Percentiles rank a stretch among this genome's conserved stretches.
Conservation (phyloP, 2,113 vertebrate species). For the Myotis davidii region DNA sequence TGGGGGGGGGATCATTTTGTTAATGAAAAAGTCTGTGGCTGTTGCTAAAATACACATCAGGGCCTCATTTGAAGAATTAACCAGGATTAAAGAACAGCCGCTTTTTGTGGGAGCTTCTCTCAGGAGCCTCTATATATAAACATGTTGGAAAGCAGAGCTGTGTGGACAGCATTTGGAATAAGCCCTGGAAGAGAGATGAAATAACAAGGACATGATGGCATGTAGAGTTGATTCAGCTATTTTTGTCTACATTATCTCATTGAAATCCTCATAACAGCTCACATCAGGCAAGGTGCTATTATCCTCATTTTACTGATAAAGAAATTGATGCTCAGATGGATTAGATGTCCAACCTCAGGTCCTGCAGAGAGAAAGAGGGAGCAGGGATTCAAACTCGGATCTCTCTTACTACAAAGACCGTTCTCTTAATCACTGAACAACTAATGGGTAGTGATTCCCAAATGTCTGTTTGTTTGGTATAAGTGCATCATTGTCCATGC, state of each 20-base stretch:
- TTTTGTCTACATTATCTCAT: neutral
- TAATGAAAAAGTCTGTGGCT: slow-evolving; percentile 69
- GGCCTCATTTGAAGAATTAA: slow-evolving; percentile 47
- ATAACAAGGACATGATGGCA: neutral
- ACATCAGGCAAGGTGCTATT: neutral
- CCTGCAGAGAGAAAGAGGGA: neutral
- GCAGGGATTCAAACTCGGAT: neutral
- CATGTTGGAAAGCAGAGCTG: neutral
- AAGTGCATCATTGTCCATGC: neutral
- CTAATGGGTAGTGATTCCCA: neutral
- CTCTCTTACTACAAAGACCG: neutral
- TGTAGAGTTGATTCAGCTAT: neutral
- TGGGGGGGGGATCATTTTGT: slow-evolving; percentile 30
- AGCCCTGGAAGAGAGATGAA: neutral
- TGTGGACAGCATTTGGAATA: neutral
- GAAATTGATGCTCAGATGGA: neutral
- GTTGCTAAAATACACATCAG: slow-evolving; percentile 40
- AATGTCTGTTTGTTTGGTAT: neutral
- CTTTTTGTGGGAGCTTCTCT: neutral
- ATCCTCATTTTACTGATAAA: neutral
- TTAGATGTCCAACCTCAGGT: neutral
- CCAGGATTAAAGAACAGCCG: neutral
- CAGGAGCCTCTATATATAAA: neutral
- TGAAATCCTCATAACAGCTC: neutral
- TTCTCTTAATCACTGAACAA: neutral